Base-by-base conservation (phyloP, 2,888 invertebrate genomes). In the Hydrotaea cyrtoneurina region DNA sequence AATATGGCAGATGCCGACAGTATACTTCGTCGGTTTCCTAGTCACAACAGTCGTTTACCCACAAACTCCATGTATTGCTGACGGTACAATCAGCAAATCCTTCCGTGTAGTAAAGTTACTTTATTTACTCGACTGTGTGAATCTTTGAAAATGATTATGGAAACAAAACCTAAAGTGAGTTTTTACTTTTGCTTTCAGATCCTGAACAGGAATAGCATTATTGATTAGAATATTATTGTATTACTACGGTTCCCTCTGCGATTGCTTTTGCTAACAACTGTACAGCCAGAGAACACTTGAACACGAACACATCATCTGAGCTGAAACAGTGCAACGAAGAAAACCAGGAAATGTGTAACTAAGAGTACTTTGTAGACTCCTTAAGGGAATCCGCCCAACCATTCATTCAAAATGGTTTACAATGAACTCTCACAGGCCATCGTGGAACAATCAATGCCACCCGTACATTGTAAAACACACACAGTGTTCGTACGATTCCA, bases 281-380 rank as follows among this genome's bases (percentile, higher is more conserved):
- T 23, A 23, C 23, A 26, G 26, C 2, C 26, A 59, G 2, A 57
- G n/a, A n/a, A n/a, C n/a, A n/a, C n/a, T n/a, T n/a, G n/a, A n/a
- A n/a, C n/a, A n/a, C n/a, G n/a, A n/a, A n/a, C 39, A 39, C 13
- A 13, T 26, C 21, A 23, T 2, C 7, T 26, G 23, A 23, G 59
- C 21, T 13, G 4, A 1, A 57, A 57, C 57, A 59, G 26, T 26
- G 26, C 59, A 15, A 23, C 11, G 2, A 21, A 74, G 21, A n/a
- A 43, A 64, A 64, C 50, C 76, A 76, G 76, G 64, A 76, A 76
- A 64, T 64, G 53, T 75, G 31, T 62, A 31, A 62, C 26, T 36
- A 13, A 17, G 17, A 57, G 57, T 57, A 57, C 36, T 64, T 64
- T 36, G 64, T 64, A 15, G 0, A 64, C 39, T 66, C 66, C 66